Conservation (phyloP, 2,797 vertebrate species). For the Bradypus variegatus region DNA sequence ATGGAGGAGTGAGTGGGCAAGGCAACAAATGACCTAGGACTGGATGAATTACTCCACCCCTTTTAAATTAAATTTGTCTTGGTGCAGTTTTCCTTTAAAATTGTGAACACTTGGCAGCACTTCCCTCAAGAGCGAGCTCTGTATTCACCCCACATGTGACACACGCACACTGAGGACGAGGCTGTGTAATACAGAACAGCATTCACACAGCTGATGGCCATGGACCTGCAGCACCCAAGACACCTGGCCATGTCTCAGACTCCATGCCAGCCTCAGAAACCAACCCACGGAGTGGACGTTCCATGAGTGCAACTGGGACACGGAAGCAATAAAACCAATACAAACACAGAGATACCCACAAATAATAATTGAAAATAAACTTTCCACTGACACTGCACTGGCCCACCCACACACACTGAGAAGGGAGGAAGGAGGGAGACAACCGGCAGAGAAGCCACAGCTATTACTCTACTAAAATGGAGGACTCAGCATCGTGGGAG, state of each 20-base stretch:
- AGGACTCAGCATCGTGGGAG: neutral
- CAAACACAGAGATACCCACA: neutral
- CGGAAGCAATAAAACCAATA: neutral
- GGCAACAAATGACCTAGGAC: too few species aligned
- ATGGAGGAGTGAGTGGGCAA: neutral
- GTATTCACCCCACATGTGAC: neutral
- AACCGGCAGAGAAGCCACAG: neutral
- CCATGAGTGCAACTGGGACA: neutral
- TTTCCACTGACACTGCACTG: neutral
- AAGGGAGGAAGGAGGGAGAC: neutral
- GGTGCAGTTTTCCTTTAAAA: neutral
- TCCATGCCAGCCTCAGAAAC: neutral
- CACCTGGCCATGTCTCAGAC: neutral
- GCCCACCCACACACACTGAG: neutral
- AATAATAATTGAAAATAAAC: neutral
- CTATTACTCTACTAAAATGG: accelerated
- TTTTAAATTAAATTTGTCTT: neutral
- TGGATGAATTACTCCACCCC: too few species aligned
- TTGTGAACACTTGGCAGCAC: neutral
- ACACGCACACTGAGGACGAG: too few species aligned
- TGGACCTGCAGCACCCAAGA: too few species aligned
- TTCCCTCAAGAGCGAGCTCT: neutral
- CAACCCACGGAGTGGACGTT: neutral
- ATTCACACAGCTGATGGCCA: neutral
- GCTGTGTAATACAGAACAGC: accelerated